Evolutionary conservation across 1,140 invertebrate genomes (phyloP).

Genomic region (Brachionus koreanus): DNA sequence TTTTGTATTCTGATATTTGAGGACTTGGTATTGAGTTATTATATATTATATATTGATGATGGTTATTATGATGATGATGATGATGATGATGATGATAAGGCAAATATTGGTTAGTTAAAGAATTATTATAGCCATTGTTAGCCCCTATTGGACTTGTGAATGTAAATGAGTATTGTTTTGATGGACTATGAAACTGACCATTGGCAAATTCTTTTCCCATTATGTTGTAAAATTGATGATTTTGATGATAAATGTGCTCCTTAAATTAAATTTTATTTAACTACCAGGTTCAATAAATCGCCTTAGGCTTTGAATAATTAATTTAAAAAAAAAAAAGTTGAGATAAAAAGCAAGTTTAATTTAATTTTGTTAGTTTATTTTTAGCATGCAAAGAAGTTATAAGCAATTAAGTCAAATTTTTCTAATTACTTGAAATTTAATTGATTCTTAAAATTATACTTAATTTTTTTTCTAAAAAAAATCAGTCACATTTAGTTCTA

Average conservation of each 20-base stretch:
- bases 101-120: background rate
- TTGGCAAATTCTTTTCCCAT: background rate
- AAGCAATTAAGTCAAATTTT: background rate
- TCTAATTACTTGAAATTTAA: background rate
- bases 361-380: background rate
- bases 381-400: background rate
- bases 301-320: constrained; percentile 5
- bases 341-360: background rate
- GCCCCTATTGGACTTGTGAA: background rate
- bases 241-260: constrained; percentile 19
- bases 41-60: constrained; percentile 3
- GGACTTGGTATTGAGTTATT: background rate
- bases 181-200: background rate
- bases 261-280: background rate
- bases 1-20: background rate
- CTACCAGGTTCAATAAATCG: background rate
- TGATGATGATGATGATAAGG: background rate
- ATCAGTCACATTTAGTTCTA: background rate
- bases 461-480: background rate
- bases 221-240: constrained; percentile 1
- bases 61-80: no score
- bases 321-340: background rate
- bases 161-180: background rate
- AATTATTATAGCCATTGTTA: background rate
- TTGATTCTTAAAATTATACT: background rate